A percentile compares a stretch with the other conserved stretches of the same genome.
Conservation (phyloP, 2,113 vertebrate species). For the Capricornis sumatraensis region DNA sequence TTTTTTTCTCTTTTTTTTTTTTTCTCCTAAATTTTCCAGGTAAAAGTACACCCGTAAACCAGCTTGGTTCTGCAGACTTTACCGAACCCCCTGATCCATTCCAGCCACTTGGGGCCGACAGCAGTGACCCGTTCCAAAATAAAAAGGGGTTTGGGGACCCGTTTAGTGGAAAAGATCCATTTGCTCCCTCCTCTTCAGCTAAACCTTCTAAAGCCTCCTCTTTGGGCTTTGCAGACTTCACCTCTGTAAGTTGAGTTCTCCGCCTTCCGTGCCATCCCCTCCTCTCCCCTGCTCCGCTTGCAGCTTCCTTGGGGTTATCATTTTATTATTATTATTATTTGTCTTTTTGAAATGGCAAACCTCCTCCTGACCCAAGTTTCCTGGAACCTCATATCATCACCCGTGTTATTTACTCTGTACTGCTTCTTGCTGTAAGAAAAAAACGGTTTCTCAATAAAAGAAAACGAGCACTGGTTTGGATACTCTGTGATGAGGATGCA, state of each 20-base stretch:
- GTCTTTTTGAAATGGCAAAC: slow-evolving; percentile 56
- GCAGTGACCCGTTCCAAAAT: slow-evolving; percentile 92
- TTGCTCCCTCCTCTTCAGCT: slow-evolving; percentile 92
- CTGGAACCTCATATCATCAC: slow-evolving; percentile 61
- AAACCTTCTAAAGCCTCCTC: slow-evolving; percentile 90
- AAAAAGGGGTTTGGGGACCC: slow-evolving; percentile 95
- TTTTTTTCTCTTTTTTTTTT: slow-evolving; percentile 25
- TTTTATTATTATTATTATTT: background rate
- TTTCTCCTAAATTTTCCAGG: slow-evolving; percentile 84
- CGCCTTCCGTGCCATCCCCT: slow-evolving; percentile 78
- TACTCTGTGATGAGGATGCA: slow-evolving; percentile 53
- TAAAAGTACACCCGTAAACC: slow-evolving; percentile 94
- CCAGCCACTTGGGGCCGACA: slow-evolving; percentile 91
- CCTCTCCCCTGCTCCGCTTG: slow-evolving; percentile 77
- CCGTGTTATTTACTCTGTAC: slow-evolving; percentile 72
- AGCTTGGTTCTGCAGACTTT: slow-evolving; percentile 85
- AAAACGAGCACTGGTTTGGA: slow-evolving; percentile 60
- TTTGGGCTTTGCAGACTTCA: slow-evolving; percentile 92
- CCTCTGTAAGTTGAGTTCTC: slow-evolving; percentile 95
- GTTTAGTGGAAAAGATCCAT: slow-evolving; percentile 98
- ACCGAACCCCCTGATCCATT: slow-evolving; percentile 93
- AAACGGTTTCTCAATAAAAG: slow-evolving; percentile 78
- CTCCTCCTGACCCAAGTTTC: slow-evolving; percentile 66
- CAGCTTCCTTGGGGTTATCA: slow-evolving; percentile 68
- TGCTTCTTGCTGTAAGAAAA: slow-evolving; percentile 79